phyloP scores from a whole-genome alignment of 1,140 invertebrate genomes.

The Penaeus chinensis region DNA sequence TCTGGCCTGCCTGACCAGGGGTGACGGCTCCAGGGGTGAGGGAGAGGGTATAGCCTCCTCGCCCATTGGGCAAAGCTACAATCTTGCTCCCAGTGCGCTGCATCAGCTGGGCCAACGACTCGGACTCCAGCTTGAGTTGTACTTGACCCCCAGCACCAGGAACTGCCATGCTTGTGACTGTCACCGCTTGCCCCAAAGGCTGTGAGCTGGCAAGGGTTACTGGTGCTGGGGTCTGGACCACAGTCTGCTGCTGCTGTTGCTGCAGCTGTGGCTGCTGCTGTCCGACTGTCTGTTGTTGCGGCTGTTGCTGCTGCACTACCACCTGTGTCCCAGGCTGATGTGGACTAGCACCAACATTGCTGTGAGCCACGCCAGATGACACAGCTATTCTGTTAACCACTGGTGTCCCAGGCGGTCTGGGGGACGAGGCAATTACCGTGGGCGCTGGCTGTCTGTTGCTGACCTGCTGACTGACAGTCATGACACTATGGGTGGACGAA shows the following conservation, averaged over 20 bases:
- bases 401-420: conserved; percentile 34
- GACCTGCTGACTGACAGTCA: conserved; percentile 33
- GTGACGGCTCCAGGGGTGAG: conserved; percentile 52
- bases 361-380: neutral
- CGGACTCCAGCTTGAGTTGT: conserved; percentile 51
- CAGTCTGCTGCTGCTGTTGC: conserved; percentile 8
- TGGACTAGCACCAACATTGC: conserved; percentile 18
- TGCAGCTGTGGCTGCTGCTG: conserved; percentile 11
- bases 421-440: conserved; percentile 19
- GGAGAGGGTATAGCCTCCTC: conserved; percentile 62
- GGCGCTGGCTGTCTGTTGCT: conserved; percentile 25
- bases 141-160: conserved; percentile 53
- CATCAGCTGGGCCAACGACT: conserved; percentile 54
- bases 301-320: conserved; percentile 21
- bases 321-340: neutral
- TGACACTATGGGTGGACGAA: conserved; percentile 27
- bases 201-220: conserved; percentile 45
- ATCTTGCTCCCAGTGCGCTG: conserved; percentile 61
- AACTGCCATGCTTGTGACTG: conserved; percentile 40
- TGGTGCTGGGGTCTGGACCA: conserved; percentile 18
- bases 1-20: conserved; percentile 46
- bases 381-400: conserved; percentile 47
- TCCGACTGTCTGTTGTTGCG: no score
- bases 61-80: conserved; percentile 61
- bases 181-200: conserved; percentile 34